A percentile compares a stretch with the other conserved stretches of the same genome.
These are phyloP conservation scores for Eufriesea mexicana DNA, from an alignment of 1,140 invertebrate species.

Conservation along the genomic window DNA sequence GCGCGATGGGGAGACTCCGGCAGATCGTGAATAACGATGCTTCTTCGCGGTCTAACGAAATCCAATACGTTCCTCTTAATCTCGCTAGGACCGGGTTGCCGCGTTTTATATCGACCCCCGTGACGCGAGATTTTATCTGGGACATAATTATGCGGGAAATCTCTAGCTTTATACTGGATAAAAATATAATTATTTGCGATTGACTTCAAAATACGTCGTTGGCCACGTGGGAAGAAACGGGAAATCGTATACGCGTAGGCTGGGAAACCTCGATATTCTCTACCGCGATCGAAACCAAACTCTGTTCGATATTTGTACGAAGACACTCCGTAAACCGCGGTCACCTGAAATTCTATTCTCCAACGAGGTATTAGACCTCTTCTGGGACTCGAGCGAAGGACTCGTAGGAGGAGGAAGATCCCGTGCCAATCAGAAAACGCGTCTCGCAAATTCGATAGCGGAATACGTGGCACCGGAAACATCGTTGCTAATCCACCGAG, in stretches of 20 bases:
- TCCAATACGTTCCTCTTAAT: background rate
- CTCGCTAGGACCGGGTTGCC: too few relatives aligned
- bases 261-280: too few relatives aligned
- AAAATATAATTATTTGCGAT: too few relatives aligned
- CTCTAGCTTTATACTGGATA: too few relatives aligned
- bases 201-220: too few relatives aligned
- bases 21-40: constrained; percentile 52
- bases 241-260: too few relatives aligned
- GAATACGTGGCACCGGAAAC: too few relatives aligned
- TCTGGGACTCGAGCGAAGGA: background rate
- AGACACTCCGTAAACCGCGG: background rate
- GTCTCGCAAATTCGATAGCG: background rate
- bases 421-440: background rate
- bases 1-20: constrained; percentile 49
- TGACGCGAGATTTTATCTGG: too few relatives aligned
- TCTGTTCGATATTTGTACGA: background rate
- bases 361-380: background rate
- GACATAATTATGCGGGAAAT: too few relatives aligned
- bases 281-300: background rate
- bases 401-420: background rate
- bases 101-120: too few relatives aligned
- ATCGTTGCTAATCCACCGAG: background rate
- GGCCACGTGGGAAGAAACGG: too few relatives aligned
- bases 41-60: background rate
- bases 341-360: background rate